Evolutionary conservation across 2,888 invertebrate genomes (phyloP), one percentile per base, ranked within the genome.

Genomic region (Nephrotoma appendiculata): DNA sequence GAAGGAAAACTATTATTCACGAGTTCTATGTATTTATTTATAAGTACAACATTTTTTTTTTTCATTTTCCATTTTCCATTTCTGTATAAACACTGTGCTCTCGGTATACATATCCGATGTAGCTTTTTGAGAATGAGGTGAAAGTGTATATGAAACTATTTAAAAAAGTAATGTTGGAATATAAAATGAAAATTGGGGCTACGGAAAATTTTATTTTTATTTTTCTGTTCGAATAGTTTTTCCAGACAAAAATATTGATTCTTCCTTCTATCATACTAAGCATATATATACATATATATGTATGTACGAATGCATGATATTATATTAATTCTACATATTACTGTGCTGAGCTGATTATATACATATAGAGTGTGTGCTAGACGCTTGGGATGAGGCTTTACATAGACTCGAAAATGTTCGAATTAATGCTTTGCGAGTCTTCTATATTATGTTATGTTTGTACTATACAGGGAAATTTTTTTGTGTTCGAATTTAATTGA

Each of bases 171-270:
- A 71, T 71, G 19, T 71, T 71, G 71, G 31, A 71, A 71, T 31
- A 71, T 71, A 71, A 71, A 71, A 71, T 84, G 42, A 43, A 84
- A 84, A 84, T 84, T 84, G 43, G 84, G 43, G 84, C 84, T 84
- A 42, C 31, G 11, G 71, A 19, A 71, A 42, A 41, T 41, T 83
- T 83, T 84, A 12, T 84, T 83, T 83, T 83, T 83, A 41, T 41
- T 83, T 42, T 15, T 84, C 6, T 15, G 43, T 84, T 84, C 43
- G n/a, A 84, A 84, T 84, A 84, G 84, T 84, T 84, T 41, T 84
- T n/a, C 84, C 84, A 84, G 84, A 84, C 84, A 42, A 84, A 42
- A 84, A 84, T 84, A 84, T 84, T 84, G 84, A 84, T 84, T 84
- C 43, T 41, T 84, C 42, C 43, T 42, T 71, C 71, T 71, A 42